These are phyloP conservation scores for Eidolon dupreanum DNA, from an alignment of 2,797 vertebrate species.

Conservation along the genomic window DNA sequence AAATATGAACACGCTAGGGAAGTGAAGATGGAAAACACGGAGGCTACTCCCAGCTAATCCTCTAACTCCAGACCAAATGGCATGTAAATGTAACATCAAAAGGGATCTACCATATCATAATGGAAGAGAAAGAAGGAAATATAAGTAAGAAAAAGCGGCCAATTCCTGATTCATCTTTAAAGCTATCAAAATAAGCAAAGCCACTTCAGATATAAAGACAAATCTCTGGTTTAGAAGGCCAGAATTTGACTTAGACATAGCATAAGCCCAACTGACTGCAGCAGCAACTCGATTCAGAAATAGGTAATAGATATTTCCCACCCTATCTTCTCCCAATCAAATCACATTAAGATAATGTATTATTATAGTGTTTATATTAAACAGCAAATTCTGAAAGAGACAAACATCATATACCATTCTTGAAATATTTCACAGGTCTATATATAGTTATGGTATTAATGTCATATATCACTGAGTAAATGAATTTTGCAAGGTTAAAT, in stretches of 20 bases:
- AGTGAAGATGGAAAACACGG: not conserved
- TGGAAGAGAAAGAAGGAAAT: not conserved
- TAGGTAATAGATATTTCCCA: not conserved
- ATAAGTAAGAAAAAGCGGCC: not conserved
- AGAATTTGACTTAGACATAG: conserved; percentile 24
- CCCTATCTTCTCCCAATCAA: not conserved
- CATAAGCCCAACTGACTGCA: conserved; percentile 13
- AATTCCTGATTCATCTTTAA: conserved; percentile 49
- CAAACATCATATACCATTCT: not conserved
- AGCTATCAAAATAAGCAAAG: conserved; percentile 42
- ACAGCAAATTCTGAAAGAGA: not conserved
- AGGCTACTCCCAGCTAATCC: not conserved
- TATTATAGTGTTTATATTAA: conserved; percentile 40
- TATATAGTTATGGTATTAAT: conserved; percentile 25
- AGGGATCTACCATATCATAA: conserved; percentile 32
- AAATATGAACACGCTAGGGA: conserved; percentile 36
- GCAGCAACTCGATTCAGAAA: conserved; percentile 25
- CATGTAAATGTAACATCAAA: not conserved
- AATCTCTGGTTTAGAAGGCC: not conserved
- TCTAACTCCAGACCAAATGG: not conserved
- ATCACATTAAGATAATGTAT: conserved; percentile 22
- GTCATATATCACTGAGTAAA: conserved; percentile 49
- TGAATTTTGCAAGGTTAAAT: conserved; percentile 77
- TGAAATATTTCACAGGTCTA: conserved; percentile 47
- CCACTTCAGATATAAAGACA: conserved; percentile 19